Evolutionary conservation across 64 coral and sea anemone species (phyloP).

Genomic region (Cladopsammia gracilis): DNA sequence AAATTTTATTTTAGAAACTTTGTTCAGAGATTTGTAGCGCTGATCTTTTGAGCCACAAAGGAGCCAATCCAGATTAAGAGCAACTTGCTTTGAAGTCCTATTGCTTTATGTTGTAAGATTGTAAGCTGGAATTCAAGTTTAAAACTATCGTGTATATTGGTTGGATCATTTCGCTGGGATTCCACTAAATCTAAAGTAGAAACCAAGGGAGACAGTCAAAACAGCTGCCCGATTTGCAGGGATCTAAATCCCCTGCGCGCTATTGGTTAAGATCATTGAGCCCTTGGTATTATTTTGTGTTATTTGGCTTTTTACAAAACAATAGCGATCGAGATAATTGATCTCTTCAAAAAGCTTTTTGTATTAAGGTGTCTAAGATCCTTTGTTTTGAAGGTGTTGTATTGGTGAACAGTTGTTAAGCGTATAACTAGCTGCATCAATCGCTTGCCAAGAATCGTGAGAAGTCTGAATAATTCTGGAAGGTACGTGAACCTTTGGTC

Average conservation of each 20-base stretch:
- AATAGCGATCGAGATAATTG: conserved; percentile 33
- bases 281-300: conserved; percentile 6
- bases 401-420: conserved; percentile 38
- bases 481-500: not conserved
- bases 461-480: not conserved
- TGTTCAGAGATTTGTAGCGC: conserved; percentile 4
- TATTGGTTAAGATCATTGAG: conserved; percentile 1
- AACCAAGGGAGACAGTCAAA: not conserved
- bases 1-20: conserved; percentile 16
- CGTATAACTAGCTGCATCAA: conserved; percentile 38
- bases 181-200: not conserved
- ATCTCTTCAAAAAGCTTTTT: conserved; percentile 48
- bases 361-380: conserved; percentile 4
- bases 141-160: not conserved
- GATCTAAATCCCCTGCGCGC: conserved; percentile 14
- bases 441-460: not conserved
- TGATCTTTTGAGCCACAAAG: conserved; percentile 27
- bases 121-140: not conserved
- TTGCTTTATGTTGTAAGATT: too few relatives aligned
- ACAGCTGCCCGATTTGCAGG: conserved; percentile 50
- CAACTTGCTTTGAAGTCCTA: not conserved
- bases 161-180: not conserved
- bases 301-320: conserved; percentile 19
- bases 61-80: not conserved
- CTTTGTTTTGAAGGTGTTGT: conserved; percentile 21